phyloP scores from a whole-genome alignment of 2,113 vertebrate genomes.

The Myotis brandtii region DNA sequence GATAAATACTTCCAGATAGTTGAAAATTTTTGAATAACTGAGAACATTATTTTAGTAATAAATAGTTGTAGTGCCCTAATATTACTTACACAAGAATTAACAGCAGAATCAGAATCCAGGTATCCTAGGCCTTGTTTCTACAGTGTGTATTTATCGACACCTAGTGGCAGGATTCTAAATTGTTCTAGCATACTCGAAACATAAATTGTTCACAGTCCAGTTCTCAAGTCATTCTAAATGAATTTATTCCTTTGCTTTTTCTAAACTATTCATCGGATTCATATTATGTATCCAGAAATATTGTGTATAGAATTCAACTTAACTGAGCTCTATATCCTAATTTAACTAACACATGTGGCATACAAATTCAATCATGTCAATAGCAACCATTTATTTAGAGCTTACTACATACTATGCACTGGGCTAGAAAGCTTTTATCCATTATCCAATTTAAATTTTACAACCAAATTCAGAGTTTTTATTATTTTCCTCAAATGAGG shows the following conservation, averaged over 20 bases:
- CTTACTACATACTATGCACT: neutral
- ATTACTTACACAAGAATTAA: neutral
- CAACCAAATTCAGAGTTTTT: neutral
- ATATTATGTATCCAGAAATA: neutral
- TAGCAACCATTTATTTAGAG: neutral
- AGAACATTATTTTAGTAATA: neutral
- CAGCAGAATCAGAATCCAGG: neutral
- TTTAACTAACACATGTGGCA: neutral
- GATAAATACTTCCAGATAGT: neutral
- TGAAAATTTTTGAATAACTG: neutral
- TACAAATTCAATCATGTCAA: neutral
- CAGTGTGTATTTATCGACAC: constrained; percentile 47
- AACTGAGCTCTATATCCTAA: neutral
- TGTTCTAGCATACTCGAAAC: neutral
- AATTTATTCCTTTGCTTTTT: neutral
- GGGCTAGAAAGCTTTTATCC: neutral
- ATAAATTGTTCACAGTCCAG: neutral
- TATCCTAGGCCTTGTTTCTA: neutral
- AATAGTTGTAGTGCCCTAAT: neutral
- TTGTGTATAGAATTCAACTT: neutral
- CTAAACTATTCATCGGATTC: neutral
- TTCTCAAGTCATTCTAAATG: neutral
- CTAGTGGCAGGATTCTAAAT: constrained; percentile 65
- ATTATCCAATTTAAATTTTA: neutral
- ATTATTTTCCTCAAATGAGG: neutral